Percentiles rank a stretch among this genome's conserved stretches.
phyloP scores from a whole-genome alignment of 2,113 vertebrate species.

The Aphelocoma coerulescens region DNA sequence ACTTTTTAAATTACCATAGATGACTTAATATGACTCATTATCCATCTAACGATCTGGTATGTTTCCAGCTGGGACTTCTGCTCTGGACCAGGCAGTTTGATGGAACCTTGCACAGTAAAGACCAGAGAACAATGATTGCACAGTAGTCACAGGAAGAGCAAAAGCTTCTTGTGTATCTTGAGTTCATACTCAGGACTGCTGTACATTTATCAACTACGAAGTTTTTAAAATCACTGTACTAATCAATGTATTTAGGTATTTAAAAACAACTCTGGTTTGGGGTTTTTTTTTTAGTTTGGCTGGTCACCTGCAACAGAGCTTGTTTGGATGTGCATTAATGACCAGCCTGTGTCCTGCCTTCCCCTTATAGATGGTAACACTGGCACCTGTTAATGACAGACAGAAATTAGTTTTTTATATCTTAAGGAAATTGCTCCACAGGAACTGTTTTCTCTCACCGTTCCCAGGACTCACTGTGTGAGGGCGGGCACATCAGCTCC shows the following conservation, averaged over 20 bases:
- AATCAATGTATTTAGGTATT: not conserved
- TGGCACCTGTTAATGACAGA: not conserved
- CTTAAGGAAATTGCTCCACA: not conserved
- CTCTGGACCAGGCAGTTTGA: not conserved
- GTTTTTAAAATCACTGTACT: not conserved
- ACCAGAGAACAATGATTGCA: not conserved
- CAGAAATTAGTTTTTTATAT: not conserved
- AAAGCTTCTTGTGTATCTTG: not conserved
- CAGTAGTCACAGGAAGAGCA: not conserved
- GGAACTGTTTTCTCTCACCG: not conserved
- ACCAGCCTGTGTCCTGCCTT: not conserved
- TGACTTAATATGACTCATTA: not conserved
- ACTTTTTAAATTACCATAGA: not conserved
- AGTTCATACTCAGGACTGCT: not conserved
- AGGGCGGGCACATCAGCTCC: not conserved
- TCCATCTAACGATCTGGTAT: not conserved
- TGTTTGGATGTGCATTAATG: not conserved
- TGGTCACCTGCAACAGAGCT: not conserved
- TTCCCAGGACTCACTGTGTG: not conserved
- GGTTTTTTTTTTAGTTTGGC: not conserved
- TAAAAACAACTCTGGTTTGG: not conserved
- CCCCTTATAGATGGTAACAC: not conserved
- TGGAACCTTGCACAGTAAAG: not conserved
- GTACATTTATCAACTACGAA: not conserved
- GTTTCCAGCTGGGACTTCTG: not conserved